Evolutionary conservation across 2,888 invertebrate species (phyloP), one percentile per base, ranked within the genome.

Genomic region (Synanthedon myopaeformis): DNA sequence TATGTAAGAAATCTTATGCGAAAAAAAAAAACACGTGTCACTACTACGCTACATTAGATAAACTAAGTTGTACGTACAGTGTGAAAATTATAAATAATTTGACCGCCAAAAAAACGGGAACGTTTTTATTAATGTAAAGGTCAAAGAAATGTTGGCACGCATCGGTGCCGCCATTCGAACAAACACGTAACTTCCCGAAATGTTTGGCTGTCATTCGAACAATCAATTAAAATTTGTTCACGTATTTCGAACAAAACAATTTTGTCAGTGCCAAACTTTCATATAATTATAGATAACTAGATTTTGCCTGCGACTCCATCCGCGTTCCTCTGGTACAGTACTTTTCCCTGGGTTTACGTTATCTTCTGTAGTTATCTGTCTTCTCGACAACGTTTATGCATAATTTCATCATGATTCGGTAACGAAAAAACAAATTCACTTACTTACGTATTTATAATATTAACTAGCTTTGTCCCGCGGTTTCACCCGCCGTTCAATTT

Each of bases 111-210:
- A 35, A 74, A 81, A 74, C 69, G 68, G 80, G 79, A 76, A 80
- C 76, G 71, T 72, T 71, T 72, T 74, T 67, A 70, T 67, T 74
- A 72, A 71, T 74, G 70, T 69, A 76, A 75, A 84, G 82, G 81
- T 73, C 76, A 69, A 62, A 76, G 75, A 82, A 80, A 83, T 81
- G 69, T 84, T 85, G 85, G 86, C 86, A 82, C 75, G 70, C 62
- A 54, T 56, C 61, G 57, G 63, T 56, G 63, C 50, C 59, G 61
- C 60, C 73, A 67, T 66, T 67, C 35, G 70, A 68, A 61, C 59
- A 62, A 68, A 59, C 51, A 58, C 59, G 60, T 65, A 64, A 64
- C 61, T 63, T 55, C 57, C 59, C 53, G 54, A 63, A 63, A 63
- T 60, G 55, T 60, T 54, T 64, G 62, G 61, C 63, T 63, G 75